Conservation (phyloP, 2,888 invertebrate genomes). For the Marronus borbonicus region DNA sequence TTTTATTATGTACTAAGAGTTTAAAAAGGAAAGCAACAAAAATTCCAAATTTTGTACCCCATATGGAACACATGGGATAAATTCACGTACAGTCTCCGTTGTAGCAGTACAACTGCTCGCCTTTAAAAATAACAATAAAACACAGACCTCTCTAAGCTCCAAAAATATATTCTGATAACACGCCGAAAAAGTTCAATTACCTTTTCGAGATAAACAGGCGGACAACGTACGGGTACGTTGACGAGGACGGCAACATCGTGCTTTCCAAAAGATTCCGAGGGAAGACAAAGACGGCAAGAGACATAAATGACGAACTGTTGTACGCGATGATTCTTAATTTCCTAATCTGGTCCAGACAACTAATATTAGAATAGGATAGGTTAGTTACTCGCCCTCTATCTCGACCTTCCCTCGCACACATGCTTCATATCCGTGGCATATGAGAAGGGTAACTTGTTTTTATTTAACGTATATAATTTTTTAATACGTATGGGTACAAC, state of each 20-base stretch:
- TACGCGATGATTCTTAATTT: slow-evolving; percentile 39
- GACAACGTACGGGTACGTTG: background rate
- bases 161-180: slow-evolving; percentile 30
- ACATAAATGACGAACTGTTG: slow-evolving; percentile 14
- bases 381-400: slow-evolving; percentile 48
- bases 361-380: slow-evolving; percentile 46
- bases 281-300: slow-evolving; percentile 4
- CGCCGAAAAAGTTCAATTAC: slow-evolving; percentile 45
- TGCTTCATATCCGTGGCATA: background rate
- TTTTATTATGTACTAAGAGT: no score
- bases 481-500: background rate
- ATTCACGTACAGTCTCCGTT: background rate
- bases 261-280: background rate
- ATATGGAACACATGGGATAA: background rate
- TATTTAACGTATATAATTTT: slow-evolving; percentile 8
- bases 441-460: slow-evolving; percentile 29
- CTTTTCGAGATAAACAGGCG: slow-evolving; percentile 41
- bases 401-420: slow-evolving; percentile 45
- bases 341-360: slow-evolving; percentile 48
- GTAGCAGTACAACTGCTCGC: background rate
- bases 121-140: slow-evolving; percentile 33
- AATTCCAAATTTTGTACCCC: no score
- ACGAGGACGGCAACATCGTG: background rate
- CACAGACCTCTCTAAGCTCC: slow-evolving; percentile 23
- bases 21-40: no score